phyloP scores from a whole-genome alignment of 2,113 vertebrate genomes.

The Xiphophorus couchianus region DNA sequence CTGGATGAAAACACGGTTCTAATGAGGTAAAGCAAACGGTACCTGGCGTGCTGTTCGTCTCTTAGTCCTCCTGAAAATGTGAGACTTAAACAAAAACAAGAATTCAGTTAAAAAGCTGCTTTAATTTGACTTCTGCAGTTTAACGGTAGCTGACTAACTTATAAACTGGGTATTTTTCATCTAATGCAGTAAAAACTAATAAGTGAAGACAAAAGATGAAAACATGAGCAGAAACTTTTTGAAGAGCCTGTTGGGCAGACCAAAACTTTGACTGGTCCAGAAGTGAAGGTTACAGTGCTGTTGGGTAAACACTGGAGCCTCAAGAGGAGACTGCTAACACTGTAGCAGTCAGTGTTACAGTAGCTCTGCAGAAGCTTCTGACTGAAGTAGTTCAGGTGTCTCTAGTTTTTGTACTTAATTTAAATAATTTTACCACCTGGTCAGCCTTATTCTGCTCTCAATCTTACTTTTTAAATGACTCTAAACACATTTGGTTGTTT shows the following conservation, averaged over 20 bases:
- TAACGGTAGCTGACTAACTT: no score
- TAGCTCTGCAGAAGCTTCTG: no score
- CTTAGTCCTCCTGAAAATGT: conserved; percentile 67
- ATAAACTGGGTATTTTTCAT: no score
- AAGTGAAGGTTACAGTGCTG: neutral
- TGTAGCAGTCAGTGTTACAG: no score
- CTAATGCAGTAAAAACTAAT: no score
- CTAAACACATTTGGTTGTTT: no score
- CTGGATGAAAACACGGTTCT: conserved; percentile 10
- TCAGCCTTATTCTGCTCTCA: no score
- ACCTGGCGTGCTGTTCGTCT: conserved; percentile 49
- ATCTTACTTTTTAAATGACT: no score
- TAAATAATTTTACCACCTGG: no score
- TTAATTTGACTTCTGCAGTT: neutral
- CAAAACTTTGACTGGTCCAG: neutral
- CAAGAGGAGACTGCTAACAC: no score
- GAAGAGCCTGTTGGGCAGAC: neutral
- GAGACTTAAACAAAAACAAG: conserved; percentile 51
- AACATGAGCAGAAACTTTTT: neutral
- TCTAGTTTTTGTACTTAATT: no score
- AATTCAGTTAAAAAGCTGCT: conserved; percentile 21
- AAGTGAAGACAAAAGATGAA: neutral
- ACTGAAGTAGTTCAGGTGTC: no score
- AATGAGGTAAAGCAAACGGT: neutral
- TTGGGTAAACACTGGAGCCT: neutral